Conservation (phyloP, 2,113 vertebrate genomes). For the Siniperca chuatsi region DNA sequence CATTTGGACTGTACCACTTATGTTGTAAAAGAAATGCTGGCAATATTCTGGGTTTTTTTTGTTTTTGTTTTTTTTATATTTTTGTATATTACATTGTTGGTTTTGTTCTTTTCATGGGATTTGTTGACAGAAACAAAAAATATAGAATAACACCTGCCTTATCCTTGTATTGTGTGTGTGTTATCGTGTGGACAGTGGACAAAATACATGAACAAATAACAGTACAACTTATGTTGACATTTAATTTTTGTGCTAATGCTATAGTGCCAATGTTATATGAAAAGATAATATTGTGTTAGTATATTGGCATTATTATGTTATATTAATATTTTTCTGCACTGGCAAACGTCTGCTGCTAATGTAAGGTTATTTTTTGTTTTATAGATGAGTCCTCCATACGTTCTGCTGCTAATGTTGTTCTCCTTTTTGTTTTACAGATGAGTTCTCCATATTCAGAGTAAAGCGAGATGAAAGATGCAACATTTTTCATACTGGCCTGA, state of each 20-base stretch:
- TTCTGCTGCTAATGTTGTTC: not conserved
- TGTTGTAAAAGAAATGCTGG: not conserved
- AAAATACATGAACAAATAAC: no score
- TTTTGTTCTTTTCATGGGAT: no score
- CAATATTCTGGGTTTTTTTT: not conserved
- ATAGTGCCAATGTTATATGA: no score
- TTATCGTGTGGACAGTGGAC: not conserved
- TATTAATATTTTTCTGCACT: not conserved
- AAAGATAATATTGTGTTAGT: not conserved
- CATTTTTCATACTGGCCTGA: not conserved
- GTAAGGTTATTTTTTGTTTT: not conserved
- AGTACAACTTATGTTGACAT: no score
- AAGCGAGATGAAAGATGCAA: constrained; percentile 5
- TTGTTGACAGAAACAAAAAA: no score
- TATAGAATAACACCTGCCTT: not conserved
- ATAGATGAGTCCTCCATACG: not conserved
- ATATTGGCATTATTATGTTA: not conserved
- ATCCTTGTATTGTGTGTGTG: not conserved
- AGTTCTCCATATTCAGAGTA: constrained; percentile 73
- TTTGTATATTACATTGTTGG: no score
- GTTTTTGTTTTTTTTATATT: no score
- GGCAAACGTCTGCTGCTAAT: not conserved
- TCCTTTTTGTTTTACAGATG: constrained; percentile 64
- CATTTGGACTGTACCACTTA: not conserved
- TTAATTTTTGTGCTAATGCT: no score